Evolutionary conservation across 2,113 vertebrate species (phyloP).

Genomic region (Entomyzon cyanotis): DNA sequence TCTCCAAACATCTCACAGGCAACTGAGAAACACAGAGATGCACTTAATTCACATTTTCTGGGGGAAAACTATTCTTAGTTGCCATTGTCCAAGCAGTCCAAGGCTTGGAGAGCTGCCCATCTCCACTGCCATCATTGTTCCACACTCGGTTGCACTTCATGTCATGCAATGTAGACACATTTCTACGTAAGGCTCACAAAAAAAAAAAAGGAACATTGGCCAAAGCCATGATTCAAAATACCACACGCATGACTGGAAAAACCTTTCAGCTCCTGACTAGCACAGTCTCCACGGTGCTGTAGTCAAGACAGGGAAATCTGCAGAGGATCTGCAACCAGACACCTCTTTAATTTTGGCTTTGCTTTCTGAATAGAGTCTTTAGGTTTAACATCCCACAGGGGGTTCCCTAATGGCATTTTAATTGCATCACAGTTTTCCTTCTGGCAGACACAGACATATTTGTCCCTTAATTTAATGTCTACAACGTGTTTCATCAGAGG

Average conservation of each 20-base stretch:
- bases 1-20: not conserved
- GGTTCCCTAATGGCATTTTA: constrained; percentile 64
- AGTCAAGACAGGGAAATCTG: constrained; percentile 62
- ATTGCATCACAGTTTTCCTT: constrained; percentile 64
- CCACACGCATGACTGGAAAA: constrained; percentile 56
- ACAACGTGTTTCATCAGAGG: constrained; percentile 65
- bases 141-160: not conserved
- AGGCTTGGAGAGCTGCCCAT: not conserved
- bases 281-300: not conserved
- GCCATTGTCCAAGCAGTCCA: not conserved
- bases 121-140: not conserved
- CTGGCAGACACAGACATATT: constrained; percentile 61
- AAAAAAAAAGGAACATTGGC: not conserved
- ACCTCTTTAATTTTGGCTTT: constrained; percentile 63
- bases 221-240: constrained; percentile 48
- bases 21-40: not conserved
- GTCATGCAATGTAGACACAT: not conserved
- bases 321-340: constrained; percentile 67
- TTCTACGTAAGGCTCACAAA: not conserved
- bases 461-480: constrained; percentile 66
- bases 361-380: constrained; percentile 64
- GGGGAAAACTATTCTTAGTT: not conserved
- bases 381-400: constrained; percentile 54
- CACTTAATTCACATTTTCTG: not conserved
- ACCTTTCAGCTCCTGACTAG: constrained; percentile 41